Base-by-base conservation (phyloP, 2,888 invertebrate species). In the Phengaris arion region DNA sequence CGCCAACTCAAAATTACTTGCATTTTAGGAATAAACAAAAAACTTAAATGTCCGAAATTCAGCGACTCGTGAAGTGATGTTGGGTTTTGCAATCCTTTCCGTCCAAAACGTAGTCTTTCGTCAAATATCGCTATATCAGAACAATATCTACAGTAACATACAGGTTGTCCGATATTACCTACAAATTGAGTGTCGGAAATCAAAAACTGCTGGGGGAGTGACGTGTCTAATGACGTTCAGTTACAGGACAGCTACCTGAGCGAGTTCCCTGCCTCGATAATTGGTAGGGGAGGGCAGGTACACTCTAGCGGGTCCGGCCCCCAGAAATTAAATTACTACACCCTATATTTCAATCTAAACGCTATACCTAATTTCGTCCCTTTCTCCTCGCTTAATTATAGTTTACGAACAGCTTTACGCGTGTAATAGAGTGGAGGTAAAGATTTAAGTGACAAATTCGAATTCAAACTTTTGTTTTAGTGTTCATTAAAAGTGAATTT, bases 301-400 rank as follows among this genome's bases (percentile, higher is more conserved):
- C 83, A 79, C 84, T 86, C 87, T 84, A 88, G 86, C 83, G 81
- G 78, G 83, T 80, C 79, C 88, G 83, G 82, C 88, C 90, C 88
- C 88, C 87, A 87, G 87, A 89, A 91, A 91, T 89, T 86, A 87
- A 88, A 86, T 91, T 90, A 91, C 84, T 85, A 81, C 82, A 83
- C 84, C 81, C 87, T 88, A 87, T 88, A 90, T 90, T 91, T 88
- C 90, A 88, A 91, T 91, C 90, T 91, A 89, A 89, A 87, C 85
- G 87, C 88, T 88, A 89, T 88, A 87, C 85, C 90, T 89, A 91
- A 91, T 90, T 74, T 59, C 51, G 59, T 59, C 74, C 74, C 74
- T 59, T 59, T 74, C 68, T 68, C 68, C 68, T 8, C 9, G 52
- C 45, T 68, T 74, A 77, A 77, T 77, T 76, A 75, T 77, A 76